Conservation (phyloP, 1,140 invertebrate species). For the Drosophila seguyi region DNA sequence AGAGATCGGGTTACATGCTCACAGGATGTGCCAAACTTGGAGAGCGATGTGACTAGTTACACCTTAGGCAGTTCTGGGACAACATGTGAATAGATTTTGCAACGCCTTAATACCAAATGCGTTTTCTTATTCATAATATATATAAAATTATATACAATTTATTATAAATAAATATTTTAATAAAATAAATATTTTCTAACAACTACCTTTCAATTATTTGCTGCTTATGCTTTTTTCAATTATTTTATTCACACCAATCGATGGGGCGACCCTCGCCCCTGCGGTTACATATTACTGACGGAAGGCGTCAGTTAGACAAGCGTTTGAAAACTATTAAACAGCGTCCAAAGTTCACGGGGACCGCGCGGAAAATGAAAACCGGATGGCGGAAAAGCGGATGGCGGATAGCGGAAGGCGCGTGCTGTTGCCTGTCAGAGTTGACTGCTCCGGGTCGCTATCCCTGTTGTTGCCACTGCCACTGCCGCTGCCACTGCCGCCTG, state of each 20-base stretch:
- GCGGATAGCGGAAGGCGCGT: constrained; percentile 67
- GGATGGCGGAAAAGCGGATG: constrained; percentile 58
- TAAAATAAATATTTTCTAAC: neutral
- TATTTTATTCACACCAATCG: constrained; percentile 19
- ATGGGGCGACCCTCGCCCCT: constrained; percentile 36
- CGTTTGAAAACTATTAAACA: constrained; percentile 83
- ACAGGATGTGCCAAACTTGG: neutral
- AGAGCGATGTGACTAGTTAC: neutral
- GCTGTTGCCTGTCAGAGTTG: constrained; percentile 72
- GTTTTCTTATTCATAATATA: too few species aligned
- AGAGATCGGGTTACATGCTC: neutral
- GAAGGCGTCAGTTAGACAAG: constrained; percentile 81
- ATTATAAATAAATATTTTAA: too few species aligned
- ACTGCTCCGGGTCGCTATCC: constrained; percentile 45
- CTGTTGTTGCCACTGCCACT: constrained; percentile 17
- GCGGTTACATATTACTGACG: constrained; percentile 71
- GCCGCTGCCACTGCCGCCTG: constrained; percentile 17
- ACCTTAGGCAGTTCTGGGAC: neutral
- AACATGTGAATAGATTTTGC: neutral
- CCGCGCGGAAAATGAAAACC: constrained; percentile 47
- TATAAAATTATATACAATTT: too few species aligned
- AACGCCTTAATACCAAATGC: neutral
- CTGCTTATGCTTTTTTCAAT: constrained; percentile 3
- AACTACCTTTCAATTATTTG: neutral
- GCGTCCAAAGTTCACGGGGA: constrained; percentile 75